Evolutionary conservation across 1,140 invertebrate genomes (phyloP).

Genomic region (Drosophila setifemur): DNA sequence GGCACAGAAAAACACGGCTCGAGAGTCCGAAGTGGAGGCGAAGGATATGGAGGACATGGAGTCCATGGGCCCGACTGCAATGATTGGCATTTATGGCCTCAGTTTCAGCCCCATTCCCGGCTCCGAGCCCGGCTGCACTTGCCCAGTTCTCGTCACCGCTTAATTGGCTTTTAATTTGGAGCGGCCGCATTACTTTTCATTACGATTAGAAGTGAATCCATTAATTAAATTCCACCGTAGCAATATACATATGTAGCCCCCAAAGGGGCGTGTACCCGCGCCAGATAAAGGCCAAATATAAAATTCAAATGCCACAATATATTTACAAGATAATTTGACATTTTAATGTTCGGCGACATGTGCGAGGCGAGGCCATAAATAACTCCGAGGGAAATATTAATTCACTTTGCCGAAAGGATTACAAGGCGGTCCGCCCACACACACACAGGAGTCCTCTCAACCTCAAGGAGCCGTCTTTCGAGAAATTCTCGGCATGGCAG

Average conservation of each 20-base stretch:
- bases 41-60: neutral
- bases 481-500: neutral
- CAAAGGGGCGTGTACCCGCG: neutral
- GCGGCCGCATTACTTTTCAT: conserved; percentile 34
- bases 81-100: conserved; percentile 60
- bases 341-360: conserved; percentile 38
- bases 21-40: neutral
- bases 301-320: conserved; percentile 40
- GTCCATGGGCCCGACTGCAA: conserved; percentile 40
- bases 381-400: conserved; percentile 12
- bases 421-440: conserved; percentile 6
- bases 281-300: neutral
- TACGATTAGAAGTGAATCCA: conserved; percentile 33
- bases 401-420: conserved; percentile 40
- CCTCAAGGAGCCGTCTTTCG: neutral
- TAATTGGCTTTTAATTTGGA: conserved; percentile 59
- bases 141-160: conserved; percentile 4
- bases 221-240: conserved; percentile 54
- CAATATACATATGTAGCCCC: too few relatives aligned
- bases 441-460: neutral
- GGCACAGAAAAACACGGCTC: too few relatives aligned
- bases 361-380: conserved; percentile 35
- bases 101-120: neutral
- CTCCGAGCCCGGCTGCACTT: conserved; percentile 3
- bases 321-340: conserved; percentile 43